phyloP scores from a whole-genome alignment of 1,140 invertebrate species.

The Tetragnatha versicolor region DNA sequence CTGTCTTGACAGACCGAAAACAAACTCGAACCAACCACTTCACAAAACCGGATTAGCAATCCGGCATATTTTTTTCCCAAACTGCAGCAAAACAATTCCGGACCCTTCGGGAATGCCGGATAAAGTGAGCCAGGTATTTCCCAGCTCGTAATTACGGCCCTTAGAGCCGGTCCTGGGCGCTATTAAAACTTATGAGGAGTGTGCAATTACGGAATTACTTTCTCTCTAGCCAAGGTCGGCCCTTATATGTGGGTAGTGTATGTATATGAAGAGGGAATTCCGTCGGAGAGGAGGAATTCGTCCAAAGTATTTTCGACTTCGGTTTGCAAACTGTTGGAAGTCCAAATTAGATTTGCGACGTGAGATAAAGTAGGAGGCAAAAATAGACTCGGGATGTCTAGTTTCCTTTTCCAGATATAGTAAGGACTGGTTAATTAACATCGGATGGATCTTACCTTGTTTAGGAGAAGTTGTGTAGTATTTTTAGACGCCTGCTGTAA shows the following conservation, averaged over 20 bases:
- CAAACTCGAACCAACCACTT: no score
- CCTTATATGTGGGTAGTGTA: not conserved
- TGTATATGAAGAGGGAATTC: not conserved
- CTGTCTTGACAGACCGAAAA: no score
- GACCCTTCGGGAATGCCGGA: not conserved
- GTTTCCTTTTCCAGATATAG: no score
- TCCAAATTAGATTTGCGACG: conserved; percentile 23
- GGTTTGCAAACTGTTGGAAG: not conserved
- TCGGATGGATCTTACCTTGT: no score
- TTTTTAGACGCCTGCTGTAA: not conserved
- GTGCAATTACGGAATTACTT: conserved; percentile 29
- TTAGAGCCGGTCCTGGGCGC: no score
- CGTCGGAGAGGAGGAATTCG: not conserved
- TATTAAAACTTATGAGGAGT: not conserved
- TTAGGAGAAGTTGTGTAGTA: not conserved
- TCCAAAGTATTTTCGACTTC: conserved; percentile 20
- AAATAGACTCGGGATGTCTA: no score
- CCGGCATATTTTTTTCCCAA: no score
- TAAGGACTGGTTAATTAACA: no score
- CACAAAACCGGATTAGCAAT: no score
- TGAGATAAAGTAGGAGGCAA: no score
- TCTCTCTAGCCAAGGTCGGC: not conserved
- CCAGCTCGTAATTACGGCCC: conserved; percentile 15
- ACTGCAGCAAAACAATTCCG: no score
- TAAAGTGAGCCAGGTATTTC: conserved; percentile 5